Conservation (phyloP, 1,140 invertebrate species). For the Eupristina koningsbergeri region DNA sequence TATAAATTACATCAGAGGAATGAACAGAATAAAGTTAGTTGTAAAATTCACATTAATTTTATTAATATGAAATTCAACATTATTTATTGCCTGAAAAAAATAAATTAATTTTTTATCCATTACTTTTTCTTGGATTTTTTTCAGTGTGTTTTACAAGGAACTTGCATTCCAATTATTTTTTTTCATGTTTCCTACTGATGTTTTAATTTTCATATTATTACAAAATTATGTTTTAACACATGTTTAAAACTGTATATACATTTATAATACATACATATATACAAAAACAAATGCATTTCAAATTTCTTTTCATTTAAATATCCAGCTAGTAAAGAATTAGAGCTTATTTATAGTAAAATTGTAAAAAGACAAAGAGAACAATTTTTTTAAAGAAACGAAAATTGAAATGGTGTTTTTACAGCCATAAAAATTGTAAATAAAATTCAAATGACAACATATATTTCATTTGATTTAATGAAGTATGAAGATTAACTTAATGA, state of each 20-base stretch:
- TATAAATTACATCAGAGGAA: too few species aligned
- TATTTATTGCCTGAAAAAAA: conserved; percentile 12
- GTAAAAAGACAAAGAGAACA: conserved; percentile 11
- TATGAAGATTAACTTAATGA: conserved; percentile 8
- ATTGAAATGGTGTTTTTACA: conserved; percentile 51
- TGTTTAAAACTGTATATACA: not conserved
- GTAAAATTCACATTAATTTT: conserved; percentile 33
- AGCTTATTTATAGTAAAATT: not conserved
- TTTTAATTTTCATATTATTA: conserved; percentile 28
- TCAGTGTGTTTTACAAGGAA: conserved; percentile 17
- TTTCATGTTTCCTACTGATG: conserved; percentile 42
- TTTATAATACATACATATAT: not conserved
- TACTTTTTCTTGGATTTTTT: conserved; percentile 20
- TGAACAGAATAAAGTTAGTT: conserved; percentile 7
- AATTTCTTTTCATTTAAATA: conserved; percentile 6
- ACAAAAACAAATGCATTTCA: not conserved
- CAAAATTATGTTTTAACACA: conserved; percentile 14
- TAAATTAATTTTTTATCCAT: conserved; percentile 38
- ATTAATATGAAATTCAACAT: conserved; percentile 1
- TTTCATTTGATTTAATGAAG: conserved; percentile 39
- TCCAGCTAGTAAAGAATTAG: not conserved
- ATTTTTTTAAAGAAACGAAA: conserved; percentile 4
- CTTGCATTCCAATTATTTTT: conserved; percentile 61
- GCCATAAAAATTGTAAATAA: conserved; percentile 59
- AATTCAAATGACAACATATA: conserved; percentile 44